Evolutionary conservation across 2,888 invertebrate species (phyloP), one percentile per base, ranked within the genome.

Genomic region (Sthenelais limicola): DNA sequence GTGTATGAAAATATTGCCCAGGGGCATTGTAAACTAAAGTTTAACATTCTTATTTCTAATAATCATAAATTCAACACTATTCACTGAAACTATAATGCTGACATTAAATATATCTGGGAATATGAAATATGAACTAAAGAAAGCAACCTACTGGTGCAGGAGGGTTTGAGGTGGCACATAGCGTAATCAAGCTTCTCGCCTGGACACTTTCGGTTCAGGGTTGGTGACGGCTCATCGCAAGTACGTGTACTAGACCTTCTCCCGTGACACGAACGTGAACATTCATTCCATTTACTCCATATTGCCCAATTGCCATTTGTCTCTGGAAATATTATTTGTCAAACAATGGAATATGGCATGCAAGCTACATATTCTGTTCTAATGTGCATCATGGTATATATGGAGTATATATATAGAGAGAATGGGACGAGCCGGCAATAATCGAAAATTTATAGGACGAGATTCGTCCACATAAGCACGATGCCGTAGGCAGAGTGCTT

Each of bases 221-320:
- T 49, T 15, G 73, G 48, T 1, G 49, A 35, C 0, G 73, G 73
- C 47, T 73, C 54, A 48, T 69, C 49, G 32, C 73, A 73, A 2
- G n/a, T 18, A 3, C 73, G 52, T 1, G 15, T 15, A 4, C 66
- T 21, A 5, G 7, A 15, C 7, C 24, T 26, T n/a, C 73, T 58
- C 5, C 73, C 73, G 47, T 71, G 24, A 71, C 73, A 73, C 21
- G 26, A 26, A 7, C 66, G 69, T 5, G 73, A 73, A 54, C 73
- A 73, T 12, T 3, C 24, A 24, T 12, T 21, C 73, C 73, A 73
- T 4, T 5, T 15, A n/a, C 28, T 58, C 73, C 73, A 73, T 18
- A 56, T 38, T 3, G 38, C 30, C 73, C 73, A 73, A 51, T 58
- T 47, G 9, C 73, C 73, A 12, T 73, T 38, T 18, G 69, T 71